These are phyloP conservation scores for Drosophila vallismaia DNA, from an alignment of 2,888 invertebrate genomes.

Conservation along the genomic window DNA sequence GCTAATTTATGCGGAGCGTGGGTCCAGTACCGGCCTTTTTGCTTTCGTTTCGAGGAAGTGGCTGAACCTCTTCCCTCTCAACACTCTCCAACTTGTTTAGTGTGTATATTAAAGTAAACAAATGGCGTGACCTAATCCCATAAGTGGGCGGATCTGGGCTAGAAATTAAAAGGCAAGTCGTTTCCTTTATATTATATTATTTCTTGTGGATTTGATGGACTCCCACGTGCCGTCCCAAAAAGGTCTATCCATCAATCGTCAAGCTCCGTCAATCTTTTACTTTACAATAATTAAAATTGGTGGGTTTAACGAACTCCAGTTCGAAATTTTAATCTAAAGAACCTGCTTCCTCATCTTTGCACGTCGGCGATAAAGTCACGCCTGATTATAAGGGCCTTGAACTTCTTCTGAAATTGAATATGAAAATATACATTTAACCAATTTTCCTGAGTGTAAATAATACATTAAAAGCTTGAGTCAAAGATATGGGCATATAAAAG, in stretches of 20 bases:
- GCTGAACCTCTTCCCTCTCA: conserved; percentile 18
- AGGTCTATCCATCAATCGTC: conserved; percentile 30
- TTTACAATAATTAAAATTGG: conserved; percentile 18
- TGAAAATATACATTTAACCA: background rate
- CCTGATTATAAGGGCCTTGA: conserved; percentile 4
- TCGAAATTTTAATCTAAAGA: conserved; percentile 27
- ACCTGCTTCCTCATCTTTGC: conserved; percentile 23
- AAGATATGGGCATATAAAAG: conserved; percentile 15
- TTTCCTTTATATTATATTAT: conserved; percentile 12
- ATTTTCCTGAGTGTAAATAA: background rate
- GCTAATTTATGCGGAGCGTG: conserved; percentile 73
- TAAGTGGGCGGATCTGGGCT: conserved; percentile 38
- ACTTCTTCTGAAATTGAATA: background rate
- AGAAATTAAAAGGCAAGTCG: conserved; percentile 30
- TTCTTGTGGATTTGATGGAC: conserved; percentile 10
- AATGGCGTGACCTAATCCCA: conserved; percentile 59
- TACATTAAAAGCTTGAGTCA: conserved; percentile 6
- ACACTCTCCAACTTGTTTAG: background rate
- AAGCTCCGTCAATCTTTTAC: conserved; percentile 17
- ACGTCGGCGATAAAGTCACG: conserved; percentile 26
- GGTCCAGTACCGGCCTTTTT: conserved; percentile 60
- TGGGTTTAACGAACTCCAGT: conserved; percentile 62
- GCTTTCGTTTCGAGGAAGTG: conserved; percentile 57
- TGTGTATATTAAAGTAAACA: conserved; percentile 31
- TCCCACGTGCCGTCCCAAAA: conserved; percentile 24